Evolutionary conservation across 37 sponge, comb jelly and placozoan genomes (phyloP), one percentile per base, ranked within the genome.

Genomic region (Eunapius fragilis): DNA sequence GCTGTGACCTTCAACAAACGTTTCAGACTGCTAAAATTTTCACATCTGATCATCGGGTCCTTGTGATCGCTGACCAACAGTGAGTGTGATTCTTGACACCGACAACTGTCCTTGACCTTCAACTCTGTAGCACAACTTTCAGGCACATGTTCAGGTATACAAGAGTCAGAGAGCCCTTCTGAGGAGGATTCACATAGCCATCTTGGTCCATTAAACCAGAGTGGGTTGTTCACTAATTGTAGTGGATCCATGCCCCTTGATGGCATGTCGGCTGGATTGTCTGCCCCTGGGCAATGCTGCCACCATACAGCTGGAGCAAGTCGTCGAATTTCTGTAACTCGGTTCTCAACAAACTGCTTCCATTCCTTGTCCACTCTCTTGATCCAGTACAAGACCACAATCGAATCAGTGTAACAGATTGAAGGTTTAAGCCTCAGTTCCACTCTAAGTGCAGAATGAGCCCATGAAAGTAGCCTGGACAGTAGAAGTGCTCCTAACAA

Each of bases 191-290:
- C 30, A 45, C 79, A 45, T 38, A 78, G 25, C 79, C 79, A 78
- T 25, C n/a, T 36, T 26, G 82, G 82, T 28, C 82, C 71, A 22
- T 32, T 25, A 32, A 69, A 24, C 82, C 82, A 81, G 36, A 68
- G 32, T 69, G 69, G 34, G 69, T 31, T 69, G 25, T 28, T 31
- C 25, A 36, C 71, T 22, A 81, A 70, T 26, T 69, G 36, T 35
- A 70, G 24, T 31, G 71, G 71, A 33, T 68, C 32, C 22, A 69
- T 35, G 31, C 82, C 82, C 31, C 82, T 67, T 17, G 82, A 81
- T 22, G 82, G 71, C 82, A 25, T n/a, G n/a, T n/a, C n/a, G n/a
- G 82, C 82, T 31, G 82, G 82, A 35, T 81, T 81, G n/a, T 81
- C 82, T 24, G 25, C 71, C 25, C 71, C 71, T 28, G 82, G 71